These are phyloP conservation scores for Melanerpes formicivorus DNA, from an alignment of 2,113 vertebrate species.

Conservation along the genomic window DNA sequence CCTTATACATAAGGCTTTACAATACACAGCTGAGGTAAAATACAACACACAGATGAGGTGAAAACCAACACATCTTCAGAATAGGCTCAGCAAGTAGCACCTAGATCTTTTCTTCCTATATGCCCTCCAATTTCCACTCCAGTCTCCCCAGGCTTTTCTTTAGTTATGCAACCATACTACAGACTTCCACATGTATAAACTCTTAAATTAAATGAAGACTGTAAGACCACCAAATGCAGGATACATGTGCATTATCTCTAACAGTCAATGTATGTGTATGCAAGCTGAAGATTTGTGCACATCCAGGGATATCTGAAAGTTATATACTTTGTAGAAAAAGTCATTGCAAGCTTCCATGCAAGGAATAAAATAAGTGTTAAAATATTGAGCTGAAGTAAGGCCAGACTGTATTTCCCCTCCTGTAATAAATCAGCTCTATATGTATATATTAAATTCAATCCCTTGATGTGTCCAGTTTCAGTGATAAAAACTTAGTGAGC, in stretches of 20 bases:
- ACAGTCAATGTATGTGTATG: not conserved
- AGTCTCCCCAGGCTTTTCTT: not conserved
- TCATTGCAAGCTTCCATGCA: conserved; percentile 1
- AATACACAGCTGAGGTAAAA: not conserved
- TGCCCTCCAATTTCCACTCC: not conserved
- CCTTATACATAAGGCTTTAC: not conserved
- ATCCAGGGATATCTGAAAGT: not conserved
- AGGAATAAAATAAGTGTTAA: conserved; percentile 33
- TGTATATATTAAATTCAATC: conserved; percentile 53
- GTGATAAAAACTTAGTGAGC: conserved; percentile 53
- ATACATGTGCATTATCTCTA: not conserved
- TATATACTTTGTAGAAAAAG: not conserved
- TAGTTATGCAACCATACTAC: not conserved
- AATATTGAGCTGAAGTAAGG: conserved; percentile 51
- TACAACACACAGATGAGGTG: not conserved
- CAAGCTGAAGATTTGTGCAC: not conserved
- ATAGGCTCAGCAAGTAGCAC: not conserved
- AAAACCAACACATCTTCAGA: not conserved
- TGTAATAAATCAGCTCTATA: conserved; percentile 44
- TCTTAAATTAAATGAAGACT: not conserved
- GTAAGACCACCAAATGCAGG: not conserved
- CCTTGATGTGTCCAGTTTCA: conserved; percentile 50
- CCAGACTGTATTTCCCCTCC: conserved; percentile 28
- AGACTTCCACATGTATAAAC: not conserved
- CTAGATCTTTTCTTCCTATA: not conserved